phyloP scores from a whole-genome alignment of 2,888 invertebrate species.

The Formica aserva region DNA sequence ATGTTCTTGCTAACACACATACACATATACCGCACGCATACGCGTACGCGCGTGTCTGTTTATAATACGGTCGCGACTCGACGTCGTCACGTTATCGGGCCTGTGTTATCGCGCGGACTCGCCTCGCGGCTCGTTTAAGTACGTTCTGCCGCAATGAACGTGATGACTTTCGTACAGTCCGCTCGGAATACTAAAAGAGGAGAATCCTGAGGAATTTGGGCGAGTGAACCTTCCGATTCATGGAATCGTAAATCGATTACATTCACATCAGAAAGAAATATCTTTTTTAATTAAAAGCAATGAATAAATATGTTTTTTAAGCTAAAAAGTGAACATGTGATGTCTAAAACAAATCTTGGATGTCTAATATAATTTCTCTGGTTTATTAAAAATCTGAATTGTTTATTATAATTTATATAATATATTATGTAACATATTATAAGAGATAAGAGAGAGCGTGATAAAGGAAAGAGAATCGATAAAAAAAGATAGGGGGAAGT shows the following conservation, averaged over 20 bases:
- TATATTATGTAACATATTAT: not conserved
- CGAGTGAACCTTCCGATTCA: not conserved
- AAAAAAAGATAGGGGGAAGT: not conserved
- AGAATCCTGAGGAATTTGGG: not conserved
- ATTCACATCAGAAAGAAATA: not conserved
- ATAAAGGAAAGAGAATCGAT: not conserved
- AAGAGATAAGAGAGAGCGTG: not conserved
- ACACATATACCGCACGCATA: not conserved
- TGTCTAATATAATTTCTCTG: not conserved
- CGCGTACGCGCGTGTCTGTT: conserved; percentile 36
- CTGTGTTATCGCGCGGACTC: conserved; percentile 72
- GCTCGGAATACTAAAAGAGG: conserved; percentile 7
- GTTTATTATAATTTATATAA: not conserved
- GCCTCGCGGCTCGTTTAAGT: conserved; percentile 60
- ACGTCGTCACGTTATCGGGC: conserved; percentile 72
- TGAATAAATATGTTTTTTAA: not conserved
- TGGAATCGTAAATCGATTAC: not conserved
- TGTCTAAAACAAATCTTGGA: not conserved
- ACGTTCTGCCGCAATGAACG: conserved; percentile 49
- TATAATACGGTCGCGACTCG: conserved; percentile 55
- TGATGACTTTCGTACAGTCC: conserved; percentile 54
- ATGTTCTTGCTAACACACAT: not conserved
- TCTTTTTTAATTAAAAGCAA: not conserved
- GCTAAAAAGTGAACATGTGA: not conserved
- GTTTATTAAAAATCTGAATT: not conserved